Conservation (phyloP, 2,888 invertebrate species). For the Suillia variegata region DNA sequence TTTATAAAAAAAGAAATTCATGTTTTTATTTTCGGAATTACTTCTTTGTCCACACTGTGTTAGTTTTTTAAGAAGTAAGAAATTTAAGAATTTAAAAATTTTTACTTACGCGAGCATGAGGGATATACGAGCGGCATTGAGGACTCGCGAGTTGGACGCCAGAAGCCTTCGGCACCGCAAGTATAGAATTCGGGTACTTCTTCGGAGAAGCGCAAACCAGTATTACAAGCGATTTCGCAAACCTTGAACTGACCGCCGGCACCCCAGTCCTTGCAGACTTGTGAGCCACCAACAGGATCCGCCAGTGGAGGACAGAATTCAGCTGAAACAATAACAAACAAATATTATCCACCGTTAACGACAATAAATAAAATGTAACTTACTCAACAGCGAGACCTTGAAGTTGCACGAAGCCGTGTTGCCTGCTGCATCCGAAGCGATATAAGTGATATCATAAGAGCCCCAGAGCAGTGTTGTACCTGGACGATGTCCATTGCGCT, state of each 20-base stretch:
- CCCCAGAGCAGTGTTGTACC: constrained; percentile 91
- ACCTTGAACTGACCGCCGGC: constrained; percentile 94
- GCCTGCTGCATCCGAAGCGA: constrained; percentile 91
- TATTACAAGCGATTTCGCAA: constrained; percentile 87
- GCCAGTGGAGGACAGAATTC: constrained; percentile 89
- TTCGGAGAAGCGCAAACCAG: constrained; percentile 88
- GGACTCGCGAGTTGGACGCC: constrained; percentile 87
- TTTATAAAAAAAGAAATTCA: constrained; percentile 21
- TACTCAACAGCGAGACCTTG: constrained; percentile 86
- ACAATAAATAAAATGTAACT: constrained; percentile 62
- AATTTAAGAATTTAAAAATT: not conserved
- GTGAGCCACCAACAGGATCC: constrained; percentile 90
- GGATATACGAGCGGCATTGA: constrained; percentile 84
- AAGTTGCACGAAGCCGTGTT: constrained; percentile 91
- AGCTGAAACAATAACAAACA: constrained; percentile 62
- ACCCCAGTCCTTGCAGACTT: constrained; percentile 94
- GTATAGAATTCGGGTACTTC: constrained; percentile 96
- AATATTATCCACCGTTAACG: not conserved
- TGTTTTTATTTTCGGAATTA: not conserved
- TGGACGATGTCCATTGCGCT: constrained; percentile 84
- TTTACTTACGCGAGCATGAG: constrained; percentile 81
- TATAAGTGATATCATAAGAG: constrained; percentile 88
- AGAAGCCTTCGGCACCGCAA: constrained; percentile 97
- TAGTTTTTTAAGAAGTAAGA: not conserved
- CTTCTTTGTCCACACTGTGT: too few species aligned